Conservation (phyloP, 2,113 vertebrate genomes). For the Plectropomus leopardus region DNA sequence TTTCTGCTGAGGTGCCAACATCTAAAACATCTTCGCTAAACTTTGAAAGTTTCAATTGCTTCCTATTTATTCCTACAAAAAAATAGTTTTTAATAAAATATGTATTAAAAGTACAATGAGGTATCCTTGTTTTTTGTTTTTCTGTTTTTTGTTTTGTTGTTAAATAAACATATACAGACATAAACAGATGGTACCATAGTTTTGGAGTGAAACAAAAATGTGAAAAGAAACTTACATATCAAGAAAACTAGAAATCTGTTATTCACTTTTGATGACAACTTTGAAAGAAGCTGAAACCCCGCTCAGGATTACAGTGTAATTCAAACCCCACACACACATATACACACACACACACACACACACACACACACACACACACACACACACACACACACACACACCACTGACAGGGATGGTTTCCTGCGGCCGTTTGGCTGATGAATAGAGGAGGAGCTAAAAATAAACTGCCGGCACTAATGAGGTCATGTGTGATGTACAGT, state of each 20-base stretch:
- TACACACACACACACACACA: conserved; percentile 17
- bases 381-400: conserved; percentile 6
- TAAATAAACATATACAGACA: background rate
- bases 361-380: conserved; percentile 19
- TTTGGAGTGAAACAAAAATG: background rate
- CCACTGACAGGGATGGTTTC: conserved; percentile 40
- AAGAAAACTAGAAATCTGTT: background rate
- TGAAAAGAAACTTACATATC: background rate
- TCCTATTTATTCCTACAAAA: background rate
- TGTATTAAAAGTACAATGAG: background rate
- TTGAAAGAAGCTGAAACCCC: conserved; percentile 14
- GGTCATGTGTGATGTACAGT: conserved; percentile 82
- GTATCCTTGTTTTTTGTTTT: background rate
- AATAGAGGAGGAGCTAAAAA: conserved; percentile 78
- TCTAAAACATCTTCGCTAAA: background rate
- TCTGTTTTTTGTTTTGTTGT: background rate
- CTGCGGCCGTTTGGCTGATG: conserved; percentile 67
- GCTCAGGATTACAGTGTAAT: conserved; percentile 31
- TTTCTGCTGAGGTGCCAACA: conserved; percentile 4
- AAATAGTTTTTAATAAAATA: background rate
- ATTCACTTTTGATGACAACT: conserved; percentile 6
- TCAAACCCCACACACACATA: conserved; percentile 13
- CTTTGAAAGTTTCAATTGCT: background rate
- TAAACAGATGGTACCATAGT: background rate
- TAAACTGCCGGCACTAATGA: conserved; percentile 78